These are phyloP conservation scores for Brachionus paranguensis DNA, from an alignment of 1,140 invertebrate species.

Conservation along the genomic window DNA sequence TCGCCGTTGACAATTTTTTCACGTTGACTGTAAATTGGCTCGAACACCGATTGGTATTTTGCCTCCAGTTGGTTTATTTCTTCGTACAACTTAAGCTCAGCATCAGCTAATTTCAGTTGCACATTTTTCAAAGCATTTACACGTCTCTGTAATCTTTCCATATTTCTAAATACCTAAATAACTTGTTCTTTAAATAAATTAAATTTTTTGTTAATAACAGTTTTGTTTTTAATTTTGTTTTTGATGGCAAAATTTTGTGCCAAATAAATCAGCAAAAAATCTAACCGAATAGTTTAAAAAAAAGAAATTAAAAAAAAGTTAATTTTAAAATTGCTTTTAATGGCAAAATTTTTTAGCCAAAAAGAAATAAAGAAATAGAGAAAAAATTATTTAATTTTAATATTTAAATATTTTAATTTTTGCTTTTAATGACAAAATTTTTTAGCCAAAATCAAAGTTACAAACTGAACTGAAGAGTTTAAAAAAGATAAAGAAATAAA, in stretches of 20 bases:
- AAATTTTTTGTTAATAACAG: not conserved
- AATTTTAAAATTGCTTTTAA: too few relatives aligned
- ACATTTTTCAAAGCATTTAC: slow-evolving; percentile 85
- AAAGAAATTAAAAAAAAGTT: too few relatives aligned
- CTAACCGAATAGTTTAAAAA: too few relatives aligned
- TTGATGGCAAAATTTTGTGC: not conserved
- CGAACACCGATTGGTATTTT: slow-evolving; percentile 77
- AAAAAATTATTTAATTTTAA: too few relatives aligned
- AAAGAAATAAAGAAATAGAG: too few relatives aligned
- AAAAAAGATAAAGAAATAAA: too few relatives aligned
- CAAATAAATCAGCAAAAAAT: not conserved
- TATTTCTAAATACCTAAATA: not conserved
- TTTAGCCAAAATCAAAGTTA: too few relatives aligned
- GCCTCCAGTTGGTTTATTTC: slow-evolving; percentile 90
- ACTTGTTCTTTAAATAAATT: not conserved
- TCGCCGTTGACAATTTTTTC: slow-evolving; percentile 69
- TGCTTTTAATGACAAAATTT: too few relatives aligned
- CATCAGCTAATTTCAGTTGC: slow-evolving; percentile 75
- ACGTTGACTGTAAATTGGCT: slow-evolving; percentile 67
- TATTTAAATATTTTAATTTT: too few relatives aligned
- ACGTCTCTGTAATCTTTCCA: slow-evolving; percentile 57
- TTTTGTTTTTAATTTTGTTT: not conserved
- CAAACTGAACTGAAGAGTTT: too few relatives aligned
- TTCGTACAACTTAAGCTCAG: slow-evolving; percentile 88
- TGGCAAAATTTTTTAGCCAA: too few relatives aligned